A percentile compares a stretch with the other conserved stretches of the same genome.
phyloP scores from a whole-genome alignment of 1,140 invertebrate genomes.

The Dreissena polymorpha region DNA sequence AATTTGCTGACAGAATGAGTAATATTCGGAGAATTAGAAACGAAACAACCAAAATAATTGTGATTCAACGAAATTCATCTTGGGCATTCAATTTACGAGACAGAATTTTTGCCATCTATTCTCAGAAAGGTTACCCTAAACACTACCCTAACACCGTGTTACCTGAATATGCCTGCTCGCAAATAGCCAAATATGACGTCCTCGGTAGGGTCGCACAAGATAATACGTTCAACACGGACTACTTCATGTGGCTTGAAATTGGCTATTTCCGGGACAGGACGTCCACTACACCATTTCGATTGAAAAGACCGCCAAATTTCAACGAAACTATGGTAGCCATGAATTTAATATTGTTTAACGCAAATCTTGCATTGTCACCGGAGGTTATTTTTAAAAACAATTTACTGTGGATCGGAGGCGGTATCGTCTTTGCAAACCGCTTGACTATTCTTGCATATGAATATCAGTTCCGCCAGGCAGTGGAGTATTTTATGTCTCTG shows the following conservation, averaged over 20 bases:
- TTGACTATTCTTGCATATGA: background rate
- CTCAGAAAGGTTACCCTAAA: slow-evolving; percentile 48
- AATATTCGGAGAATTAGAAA: slow-evolving; percentile 14
- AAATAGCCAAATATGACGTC: slow-evolving; percentile 61
- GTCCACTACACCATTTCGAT: slow-evolving; percentile 11
- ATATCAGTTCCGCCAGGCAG: slow-evolving; percentile 11
- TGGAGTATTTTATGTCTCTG: slow-evolving; percentile 10
- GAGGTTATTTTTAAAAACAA: slow-evolving; percentile 41
- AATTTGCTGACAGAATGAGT: slow-evolving; percentile 29
- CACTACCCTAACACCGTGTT: slow-evolving; percentile 58
- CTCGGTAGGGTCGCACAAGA: slow-evolving; percentile 21
- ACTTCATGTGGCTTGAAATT: slow-evolving; percentile 60
- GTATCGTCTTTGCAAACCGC: background rate
- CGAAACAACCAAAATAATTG: slow-evolving; percentile 49
- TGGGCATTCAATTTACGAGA: slow-evolving; percentile 58
- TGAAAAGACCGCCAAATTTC: slow-evolving; percentile 54
- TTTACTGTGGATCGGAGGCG: slow-evolving; percentile 51
- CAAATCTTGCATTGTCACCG: background rate
- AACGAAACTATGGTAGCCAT: slow-evolving; percentile 50
- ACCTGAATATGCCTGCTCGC: slow-evolving; percentile 60
- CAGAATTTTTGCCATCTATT: slow-evolving; percentile 58
- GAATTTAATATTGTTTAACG: slow-evolving; percentile 31
- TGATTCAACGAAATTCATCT: slow-evolving; percentile 32
- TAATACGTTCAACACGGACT: slow-evolving; percentile 53
- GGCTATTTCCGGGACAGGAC: slow-evolving; percentile 54